Evolutionary conservation across 2,888 invertebrate species (phyloP).

Genomic region (Heliothis peltigera): DNA sequence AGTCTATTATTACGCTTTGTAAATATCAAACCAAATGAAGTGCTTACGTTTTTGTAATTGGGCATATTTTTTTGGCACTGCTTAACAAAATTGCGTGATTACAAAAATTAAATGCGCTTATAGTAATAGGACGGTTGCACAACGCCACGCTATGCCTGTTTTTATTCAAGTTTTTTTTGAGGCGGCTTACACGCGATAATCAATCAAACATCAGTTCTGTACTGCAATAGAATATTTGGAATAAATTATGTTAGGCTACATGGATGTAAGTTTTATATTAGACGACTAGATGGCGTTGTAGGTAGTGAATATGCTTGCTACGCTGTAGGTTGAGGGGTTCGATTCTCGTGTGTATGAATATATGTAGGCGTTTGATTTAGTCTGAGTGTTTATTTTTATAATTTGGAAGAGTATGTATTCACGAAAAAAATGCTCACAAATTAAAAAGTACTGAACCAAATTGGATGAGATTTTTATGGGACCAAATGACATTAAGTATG

Average conservation of each 20-base stretch:
- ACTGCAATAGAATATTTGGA: constrained; percentile 7
- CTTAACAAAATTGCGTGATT: constrained; percentile 39
- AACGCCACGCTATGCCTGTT: constrained; percentile 38
- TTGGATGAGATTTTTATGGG: too few species aligned
- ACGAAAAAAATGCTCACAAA: too few species aligned
- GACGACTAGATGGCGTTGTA: too few species aligned
- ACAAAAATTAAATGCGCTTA: constrained; percentile 43
- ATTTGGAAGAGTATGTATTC: too few species aligned
- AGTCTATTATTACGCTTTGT: not conserved
- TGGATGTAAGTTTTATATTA: not conserved
- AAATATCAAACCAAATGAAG: not conserved
- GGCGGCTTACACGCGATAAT: constrained; percentile 36
- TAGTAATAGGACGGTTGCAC: constrained; percentile 36
- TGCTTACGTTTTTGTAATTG: constrained; percentile 17
- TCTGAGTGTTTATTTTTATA: too few species aligned
- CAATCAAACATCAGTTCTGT: constrained; percentile 41
- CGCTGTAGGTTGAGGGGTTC: too few species aligned
- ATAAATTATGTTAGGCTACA: too few species aligned
- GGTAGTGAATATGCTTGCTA: too few species aligned
- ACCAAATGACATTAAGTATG: too few species aligned
- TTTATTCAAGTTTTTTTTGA: constrained; percentile 43
- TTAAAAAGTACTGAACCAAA: too few species aligned
- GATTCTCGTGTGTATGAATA: too few species aligned
- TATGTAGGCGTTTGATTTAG: too few species aligned
- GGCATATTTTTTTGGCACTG: constrained; percentile 20